These are phyloP conservation scores for Meda fulgida DNA, from an alignment of 2,797 vertebrate species.

Conservation along the genomic window DNA sequence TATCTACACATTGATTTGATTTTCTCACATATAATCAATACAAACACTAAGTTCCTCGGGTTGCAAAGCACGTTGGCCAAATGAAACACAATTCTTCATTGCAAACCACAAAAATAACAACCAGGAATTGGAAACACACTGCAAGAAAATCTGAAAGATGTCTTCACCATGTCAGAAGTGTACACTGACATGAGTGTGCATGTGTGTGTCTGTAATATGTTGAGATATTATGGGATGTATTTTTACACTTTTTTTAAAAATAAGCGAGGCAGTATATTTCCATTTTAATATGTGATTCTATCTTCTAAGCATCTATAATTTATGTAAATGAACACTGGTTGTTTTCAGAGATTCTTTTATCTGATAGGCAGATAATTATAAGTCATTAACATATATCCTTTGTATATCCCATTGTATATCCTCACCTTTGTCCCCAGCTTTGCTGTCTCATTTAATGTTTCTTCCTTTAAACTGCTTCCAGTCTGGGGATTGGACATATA, in stretches of 20 bases:
- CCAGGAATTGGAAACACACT: not conserved
- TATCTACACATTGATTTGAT: not conserved
- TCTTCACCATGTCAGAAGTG: not conserved
- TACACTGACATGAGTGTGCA: not conserved
- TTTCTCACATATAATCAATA: no score
- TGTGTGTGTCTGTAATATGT: not conserved
- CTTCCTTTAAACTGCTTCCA: constrained; percentile 53
- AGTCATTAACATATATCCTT: not conserved
- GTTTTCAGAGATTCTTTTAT: not conserved
- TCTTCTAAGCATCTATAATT: not conserved
- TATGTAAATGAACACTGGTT: not conserved
- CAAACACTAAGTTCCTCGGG: not conserved
- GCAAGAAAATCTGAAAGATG: not conserved
- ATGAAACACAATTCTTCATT: not conserved
- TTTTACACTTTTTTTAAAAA: not conserved
- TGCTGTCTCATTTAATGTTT: constrained; percentile 39
- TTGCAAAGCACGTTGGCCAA: not conserved
- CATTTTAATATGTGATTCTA: not conserved
- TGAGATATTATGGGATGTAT: not conserved
- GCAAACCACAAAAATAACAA: constrained; percentile 2
- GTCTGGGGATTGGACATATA: constrained; percentile 95
- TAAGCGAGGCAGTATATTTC: not conserved
- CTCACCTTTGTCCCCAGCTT: not conserved
- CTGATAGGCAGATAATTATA: not conserved
- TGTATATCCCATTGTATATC: not conserved